These are phyloP conservation scores for Dendroctonus valens DNA, from an alignment of 1,140 invertebrate species.

Conservation along the genomic window DNA sequence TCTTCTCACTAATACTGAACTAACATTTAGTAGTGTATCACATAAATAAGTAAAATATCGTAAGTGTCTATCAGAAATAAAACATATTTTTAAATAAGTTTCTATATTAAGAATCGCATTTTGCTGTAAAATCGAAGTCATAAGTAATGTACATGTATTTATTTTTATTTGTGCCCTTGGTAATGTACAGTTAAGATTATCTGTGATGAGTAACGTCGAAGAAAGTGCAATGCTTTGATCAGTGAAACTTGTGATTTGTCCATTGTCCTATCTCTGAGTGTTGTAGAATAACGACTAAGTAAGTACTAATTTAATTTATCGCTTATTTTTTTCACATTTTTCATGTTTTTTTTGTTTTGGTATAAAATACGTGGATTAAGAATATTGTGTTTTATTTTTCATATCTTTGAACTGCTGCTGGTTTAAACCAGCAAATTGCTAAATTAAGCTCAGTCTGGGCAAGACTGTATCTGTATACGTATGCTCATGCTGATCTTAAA, in stretches of 20 bases:
- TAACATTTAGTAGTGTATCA: conserved; percentile 1
- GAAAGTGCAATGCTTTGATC: conserved; percentile 49
- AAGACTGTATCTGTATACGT: too few species aligned
- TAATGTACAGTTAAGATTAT: conserved; percentile 43
- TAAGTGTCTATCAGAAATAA: conserved; percentile 8
- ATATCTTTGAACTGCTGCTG: not conserved
- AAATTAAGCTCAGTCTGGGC: too few species aligned
- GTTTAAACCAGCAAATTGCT: not conserved
- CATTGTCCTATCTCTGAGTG: conserved; percentile 43
- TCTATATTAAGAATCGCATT: conserved; percentile 13
- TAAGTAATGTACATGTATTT: conserved; percentile 29
- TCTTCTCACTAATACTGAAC: conserved; percentile 8
- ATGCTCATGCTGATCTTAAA: too few species aligned
- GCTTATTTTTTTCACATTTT: conserved; percentile 46
- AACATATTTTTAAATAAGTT: conserved; percentile 31
- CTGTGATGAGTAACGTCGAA: conserved; percentile 45
- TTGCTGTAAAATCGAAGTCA: conserved; percentile 7
- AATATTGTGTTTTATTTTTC: not conserved
- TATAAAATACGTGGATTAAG: conserved; percentile 41
- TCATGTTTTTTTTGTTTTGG: conserved; percentile 43
- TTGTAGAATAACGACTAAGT: conserved; percentile 32
- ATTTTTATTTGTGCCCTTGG: conserved; percentile 27
- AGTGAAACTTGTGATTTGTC: conserved; percentile 48
- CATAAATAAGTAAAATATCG: too few species aligned
- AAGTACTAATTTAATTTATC: conserved; percentile 36